Evolutionary conservation across 30 jellyfish, hydroid and myxozoan species (phyloP).

Genomic region (Cassiopea xamachana): DNA sequence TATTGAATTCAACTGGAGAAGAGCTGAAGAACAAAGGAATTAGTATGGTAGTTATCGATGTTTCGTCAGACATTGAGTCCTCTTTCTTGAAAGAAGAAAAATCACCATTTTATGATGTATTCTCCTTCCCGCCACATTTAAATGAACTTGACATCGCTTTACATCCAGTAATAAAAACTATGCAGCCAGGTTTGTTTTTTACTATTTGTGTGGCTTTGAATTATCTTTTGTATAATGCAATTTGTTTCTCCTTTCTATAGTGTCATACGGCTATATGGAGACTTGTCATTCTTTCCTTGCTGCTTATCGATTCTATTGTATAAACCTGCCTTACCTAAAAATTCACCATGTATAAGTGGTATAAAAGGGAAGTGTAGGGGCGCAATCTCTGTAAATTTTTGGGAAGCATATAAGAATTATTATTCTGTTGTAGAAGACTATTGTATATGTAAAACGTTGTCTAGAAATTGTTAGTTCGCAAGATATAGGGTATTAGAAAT

Average conservation of each 20-base stretch:
- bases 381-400: too few relatives aligned
- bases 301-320: too few relatives aligned
- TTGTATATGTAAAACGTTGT: too few relatives aligned
- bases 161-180: slow-evolving; percentile 62
- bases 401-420: too few relatives aligned
- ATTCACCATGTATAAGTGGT: too few relatives aligned
- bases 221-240: not conserved
- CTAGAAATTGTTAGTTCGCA: too few relatives aligned
- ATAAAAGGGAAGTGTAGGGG: too few relatives aligned
- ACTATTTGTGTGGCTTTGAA: not conserved
- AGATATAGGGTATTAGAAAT: too few relatives aligned
- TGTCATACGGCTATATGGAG: too few relatives aligned
- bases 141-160: slow-evolving; percentile 64
- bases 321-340: too few relatives aligned
- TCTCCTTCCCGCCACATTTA: slow-evolving; percentile 80
- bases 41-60: slow-evolving; percentile 59
- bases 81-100: not conserved
- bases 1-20: slow-evolving; percentile 24
- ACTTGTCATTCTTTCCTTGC: too few relatives aligned
- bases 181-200: slow-evolving; percentile 56
- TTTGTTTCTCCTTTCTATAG: not conserved
- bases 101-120: slow-evolving; percentile 50
- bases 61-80: slow-evolving; percentile 43
- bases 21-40: slow-evolving; percentile 55
- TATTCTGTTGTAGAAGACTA: too few relatives aligned